These are phyloP conservation scores for Manis crassicaudata DNA, from an alignment of 2,797 vertebrate genomes.

Conservation along the genomic window DNA sequence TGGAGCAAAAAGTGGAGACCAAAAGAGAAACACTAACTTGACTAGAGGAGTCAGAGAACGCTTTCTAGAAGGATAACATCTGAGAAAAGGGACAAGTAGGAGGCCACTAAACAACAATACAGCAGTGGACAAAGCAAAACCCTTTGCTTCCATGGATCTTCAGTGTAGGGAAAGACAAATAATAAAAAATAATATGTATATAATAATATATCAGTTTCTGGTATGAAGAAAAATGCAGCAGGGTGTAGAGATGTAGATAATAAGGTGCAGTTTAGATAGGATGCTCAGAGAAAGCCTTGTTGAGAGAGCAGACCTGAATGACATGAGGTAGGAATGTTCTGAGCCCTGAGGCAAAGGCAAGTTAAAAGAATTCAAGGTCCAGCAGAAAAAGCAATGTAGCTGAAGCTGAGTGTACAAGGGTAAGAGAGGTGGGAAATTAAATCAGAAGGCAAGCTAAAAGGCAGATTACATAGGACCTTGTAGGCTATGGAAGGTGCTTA, in stretches of 20 bases:
- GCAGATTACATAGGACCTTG: neutral
- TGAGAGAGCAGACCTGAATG: slow-evolving; percentile 14
- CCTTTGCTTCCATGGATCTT: neutral
- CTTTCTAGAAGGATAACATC: slow-evolving; percentile 21
- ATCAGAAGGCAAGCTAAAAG: slow-evolving; percentile 7
- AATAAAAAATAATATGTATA: slow-evolving; percentile 7
- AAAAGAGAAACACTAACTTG: neutral
- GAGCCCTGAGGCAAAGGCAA: neutral
- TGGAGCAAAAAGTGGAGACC: neutral
- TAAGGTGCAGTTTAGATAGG: neutral
- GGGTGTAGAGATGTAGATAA: neutral
- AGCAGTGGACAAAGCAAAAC: neutral
- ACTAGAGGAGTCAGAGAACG: neutral
- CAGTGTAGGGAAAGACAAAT: neutral
- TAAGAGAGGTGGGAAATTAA: neutral
- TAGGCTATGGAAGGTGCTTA: neutral
- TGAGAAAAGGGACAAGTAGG: neutral
- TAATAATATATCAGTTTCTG: neutral
- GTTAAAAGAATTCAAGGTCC: slow-evolving; percentile 22
- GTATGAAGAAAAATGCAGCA: slow-evolving; percentile 19
- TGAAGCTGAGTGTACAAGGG: neutral
- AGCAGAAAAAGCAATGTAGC: slow-evolving; percentile 26
- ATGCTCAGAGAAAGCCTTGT: neutral
- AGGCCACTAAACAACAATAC: neutral
- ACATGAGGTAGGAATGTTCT: neutral